These are phyloP conservation scores for Sebastes hopkinsi DNA, from an alignment of 2,797 vertebrate genomes.

Conservation along the genomic window DNA sequence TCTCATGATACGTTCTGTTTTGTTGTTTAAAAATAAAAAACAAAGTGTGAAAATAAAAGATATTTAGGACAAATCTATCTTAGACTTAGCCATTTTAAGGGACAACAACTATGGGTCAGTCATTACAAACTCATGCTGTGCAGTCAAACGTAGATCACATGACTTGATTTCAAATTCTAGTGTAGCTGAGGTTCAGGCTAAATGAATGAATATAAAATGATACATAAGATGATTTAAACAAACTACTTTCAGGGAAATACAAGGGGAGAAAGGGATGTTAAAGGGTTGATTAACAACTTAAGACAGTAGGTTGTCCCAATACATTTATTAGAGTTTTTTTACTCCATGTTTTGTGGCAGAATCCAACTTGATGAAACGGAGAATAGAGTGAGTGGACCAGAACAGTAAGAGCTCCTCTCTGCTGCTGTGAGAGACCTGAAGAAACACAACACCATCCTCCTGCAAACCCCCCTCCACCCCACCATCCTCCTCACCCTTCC, in stretches of 20 bases:
- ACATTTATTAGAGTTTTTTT: no score
- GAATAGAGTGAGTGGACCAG: background rate
- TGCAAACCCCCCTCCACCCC: slow-evolving; percentile 7
- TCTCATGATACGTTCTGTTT: background rate
- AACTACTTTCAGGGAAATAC: no score
- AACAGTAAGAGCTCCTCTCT: slow-evolving; percentile 36
- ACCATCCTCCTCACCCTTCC: background rate
- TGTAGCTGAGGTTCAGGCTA: background rate
- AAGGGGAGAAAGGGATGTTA: no score
- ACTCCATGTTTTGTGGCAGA: background rate
- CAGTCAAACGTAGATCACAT: background rate
- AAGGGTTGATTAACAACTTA: no score
- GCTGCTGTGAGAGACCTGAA: slow-evolving; percentile 51
- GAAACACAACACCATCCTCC: slow-evolving; percentile 71
- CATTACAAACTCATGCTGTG: background rate
- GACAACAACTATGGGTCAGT: background rate
- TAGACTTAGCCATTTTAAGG: background rate
- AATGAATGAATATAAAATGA: background rate
- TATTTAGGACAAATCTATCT: background rate
- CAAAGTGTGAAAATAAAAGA: background rate
- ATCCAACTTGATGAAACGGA: background rate
- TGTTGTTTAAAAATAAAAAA: background rate
- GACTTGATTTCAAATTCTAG: background rate
- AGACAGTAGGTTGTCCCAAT: no score
- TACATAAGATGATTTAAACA: no score